phyloP scores from a whole-genome alignment of 2,888 invertebrate genomes.

The Chrysolina americana region DNA sequence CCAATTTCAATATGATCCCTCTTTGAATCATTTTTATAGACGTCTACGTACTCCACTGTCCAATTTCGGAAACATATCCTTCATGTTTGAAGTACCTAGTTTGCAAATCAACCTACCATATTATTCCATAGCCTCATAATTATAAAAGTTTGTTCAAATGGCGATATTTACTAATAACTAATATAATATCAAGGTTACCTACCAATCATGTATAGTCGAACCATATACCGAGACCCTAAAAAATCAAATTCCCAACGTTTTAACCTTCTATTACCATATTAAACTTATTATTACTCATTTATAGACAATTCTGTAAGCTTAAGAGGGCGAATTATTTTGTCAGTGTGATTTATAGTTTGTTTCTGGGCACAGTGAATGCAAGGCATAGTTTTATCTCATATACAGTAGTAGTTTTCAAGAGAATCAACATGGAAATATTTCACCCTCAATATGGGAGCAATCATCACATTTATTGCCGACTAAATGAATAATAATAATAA shows the following conservation, averaged over 20 bases:
- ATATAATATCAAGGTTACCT: slow-evolving; percentile 43
- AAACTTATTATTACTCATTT: slow-evolving; percentile 34
- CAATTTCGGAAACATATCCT: slow-evolving; percentile 1
- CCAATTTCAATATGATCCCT: too few species aligned
- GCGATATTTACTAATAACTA: slow-evolving; percentile 24
- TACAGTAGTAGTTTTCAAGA: not conserved
- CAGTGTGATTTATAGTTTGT: slow-evolving; percentile 9
- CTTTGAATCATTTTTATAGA: not conserved
- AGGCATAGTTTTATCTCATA: not conserved
- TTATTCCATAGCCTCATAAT: not conserved
- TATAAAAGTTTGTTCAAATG: slow-evolving; percentile 4
- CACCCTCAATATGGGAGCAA: not conserved
- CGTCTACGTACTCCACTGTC: not conserved
- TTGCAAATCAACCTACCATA: slow-evolving; percentile 1
- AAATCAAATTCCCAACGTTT: slow-evolving; percentile 42
- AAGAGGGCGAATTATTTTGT: slow-evolving; percentile 22
- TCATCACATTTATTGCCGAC: not conserved
- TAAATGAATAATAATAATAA: too few species aligned
- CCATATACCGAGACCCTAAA: slow-evolving; percentile 42
- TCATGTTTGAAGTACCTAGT: not conserved
- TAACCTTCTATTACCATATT: slow-evolving; percentile 48
- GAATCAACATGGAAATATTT: not conserved
- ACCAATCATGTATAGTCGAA: slow-evolving; percentile 39
- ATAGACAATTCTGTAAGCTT: slow-evolving; percentile 12
- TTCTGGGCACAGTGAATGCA: not conserved